Conservation (phyloP, 2,113 vertebrate genomes). For the Aptenodytes forsteri region DNA sequence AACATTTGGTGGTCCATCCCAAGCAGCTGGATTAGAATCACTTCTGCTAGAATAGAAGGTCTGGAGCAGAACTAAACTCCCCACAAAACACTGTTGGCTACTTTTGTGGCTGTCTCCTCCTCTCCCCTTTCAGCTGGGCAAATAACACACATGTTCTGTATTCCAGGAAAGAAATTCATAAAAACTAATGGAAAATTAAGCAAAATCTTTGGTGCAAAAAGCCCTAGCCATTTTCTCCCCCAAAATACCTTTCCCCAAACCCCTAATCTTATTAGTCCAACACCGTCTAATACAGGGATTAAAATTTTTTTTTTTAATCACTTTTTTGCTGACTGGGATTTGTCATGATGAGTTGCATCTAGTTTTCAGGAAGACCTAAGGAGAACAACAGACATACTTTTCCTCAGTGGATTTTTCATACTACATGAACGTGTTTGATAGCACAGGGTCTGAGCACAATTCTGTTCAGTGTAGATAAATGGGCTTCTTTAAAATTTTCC, state of each 20-base stretch:
- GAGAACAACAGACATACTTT: not conserved
- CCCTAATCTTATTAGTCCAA: not conserved
- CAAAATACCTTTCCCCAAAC: not conserved
- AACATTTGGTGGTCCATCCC: not conserved
- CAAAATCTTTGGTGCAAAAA: not conserved
- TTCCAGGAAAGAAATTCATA: not conserved
- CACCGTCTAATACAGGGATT: not conserved
- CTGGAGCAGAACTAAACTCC: not conserved
- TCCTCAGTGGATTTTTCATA: not conserved
- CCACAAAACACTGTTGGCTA: not conserved
- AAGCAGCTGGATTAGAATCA: not conserved
- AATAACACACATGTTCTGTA: not conserved
- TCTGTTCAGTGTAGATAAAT: not conserved
- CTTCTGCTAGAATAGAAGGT: not conserved
- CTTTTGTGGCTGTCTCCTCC: not conserved
- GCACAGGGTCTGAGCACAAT: not conserved
- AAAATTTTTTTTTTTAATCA: not conserved
- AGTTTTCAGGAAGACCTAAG: not conserved
- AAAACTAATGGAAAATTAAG: not conserved
- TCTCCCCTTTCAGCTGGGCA: not conserved
- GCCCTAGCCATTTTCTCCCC: not conserved
- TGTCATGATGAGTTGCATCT: not conserved
- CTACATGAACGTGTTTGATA: not conserved
- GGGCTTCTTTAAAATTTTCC: not conserved
- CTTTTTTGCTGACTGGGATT: not conserved